Conservation (phyloP, 2,888 invertebrate species). For the Phalera bucephala region DNA sequence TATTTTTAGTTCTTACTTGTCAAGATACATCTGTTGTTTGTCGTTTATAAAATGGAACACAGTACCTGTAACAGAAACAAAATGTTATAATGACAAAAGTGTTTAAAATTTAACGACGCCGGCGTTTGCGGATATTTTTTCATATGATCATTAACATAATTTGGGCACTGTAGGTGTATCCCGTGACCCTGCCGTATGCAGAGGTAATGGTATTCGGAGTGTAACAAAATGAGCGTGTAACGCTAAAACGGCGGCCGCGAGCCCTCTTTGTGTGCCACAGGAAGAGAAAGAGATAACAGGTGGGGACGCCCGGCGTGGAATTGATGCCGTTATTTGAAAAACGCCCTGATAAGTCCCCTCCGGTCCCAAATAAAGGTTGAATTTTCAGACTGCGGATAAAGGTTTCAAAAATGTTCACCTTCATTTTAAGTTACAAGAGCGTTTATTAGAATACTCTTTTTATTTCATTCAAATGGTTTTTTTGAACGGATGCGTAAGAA, state of each 20-base stretch:
- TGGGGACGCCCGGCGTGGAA: slow-evolving; percentile 56
- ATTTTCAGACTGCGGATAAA: slow-evolving; percentile 54
- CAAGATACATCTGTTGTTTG: not conserved
- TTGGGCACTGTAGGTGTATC: slow-evolving; percentile 47
- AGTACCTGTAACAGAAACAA: slow-evolving; percentile 65
- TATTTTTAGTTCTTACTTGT: too few species aligned
- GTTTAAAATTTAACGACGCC: slow-evolving; percentile 55
- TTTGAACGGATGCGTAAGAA: slow-evolving; percentile 26
- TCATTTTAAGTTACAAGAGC: slow-evolving; percentile 60
- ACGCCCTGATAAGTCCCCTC: slow-evolving; percentile 67
- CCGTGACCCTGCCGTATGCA: slow-evolving; percentile 28
- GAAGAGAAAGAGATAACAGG: slow-evolving; percentile 67
- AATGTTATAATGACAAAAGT: slow-evolving; percentile 31
- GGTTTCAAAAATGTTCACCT: slow-evolving; percentile 62
- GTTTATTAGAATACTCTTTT: slow-evolving; percentile 59
- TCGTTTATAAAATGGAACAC: slow-evolving; percentile 10
- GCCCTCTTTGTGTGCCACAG: slow-evolving; percentile 52
- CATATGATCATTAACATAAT: slow-evolving; percentile 56
- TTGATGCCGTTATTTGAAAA: slow-evolving; percentile 70
- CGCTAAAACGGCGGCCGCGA: slow-evolving; percentile 46
- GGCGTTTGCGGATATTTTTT: slow-evolving; percentile 53
- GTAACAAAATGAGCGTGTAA: slow-evolving; percentile 54
- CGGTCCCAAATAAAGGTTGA: slow-evolving; percentile 60
- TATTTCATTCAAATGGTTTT: slow-evolving; percentile 43
- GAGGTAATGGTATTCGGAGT: slow-evolving; percentile 55